Percentiles rank a stretch among this genome's conserved stretches.
phyloP scores from a whole-genome alignment of 2,888 invertebrate genomes.

The Leptopilina syphax region DNA sequence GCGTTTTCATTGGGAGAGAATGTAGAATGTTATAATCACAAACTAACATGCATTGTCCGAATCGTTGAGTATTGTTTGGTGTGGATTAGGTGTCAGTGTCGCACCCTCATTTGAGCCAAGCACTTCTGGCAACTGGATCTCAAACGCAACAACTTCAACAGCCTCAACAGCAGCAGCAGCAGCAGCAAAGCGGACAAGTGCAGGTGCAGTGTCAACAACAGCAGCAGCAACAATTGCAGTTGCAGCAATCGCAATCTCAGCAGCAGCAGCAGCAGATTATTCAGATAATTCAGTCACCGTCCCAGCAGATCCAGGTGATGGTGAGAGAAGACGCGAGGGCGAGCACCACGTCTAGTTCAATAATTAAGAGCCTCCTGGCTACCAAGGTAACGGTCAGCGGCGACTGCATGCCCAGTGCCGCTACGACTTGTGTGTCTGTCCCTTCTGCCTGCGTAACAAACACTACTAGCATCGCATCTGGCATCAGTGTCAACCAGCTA shows the following conservation, averaged over 20 bases:
- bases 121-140: slow-evolving; percentile 78
- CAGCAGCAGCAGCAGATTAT: slow-evolving; percentile 61
- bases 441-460: slow-evolving; percentile 76
- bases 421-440: slow-evolving; percentile 75
- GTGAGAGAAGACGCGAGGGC: slow-evolving; percentile 72
- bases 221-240: slow-evolving; percentile 54
- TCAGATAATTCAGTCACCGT: slow-evolving; percentile 58
- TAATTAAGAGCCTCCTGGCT: slow-evolving; percentile 95
- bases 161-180: slow-evolving; percentile 31
- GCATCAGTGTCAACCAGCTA: slow-evolving; percentile 77
- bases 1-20: neutral
- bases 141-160: slow-evolving; percentile 60
- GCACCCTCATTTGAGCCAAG: slow-evolving; percentile 82
- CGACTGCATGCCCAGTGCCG: slow-evolving; percentile 79
- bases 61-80: slow-evolving; percentile 65
- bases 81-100: slow-evolving; percentile 78
- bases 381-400: slow-evolving; percentile 88
- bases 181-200: slow-evolving; percentile 56
- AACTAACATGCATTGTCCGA: slow-evolving; percentile 51
- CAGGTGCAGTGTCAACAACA: slow-evolving; percentile 46
- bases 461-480: slow-evolving; percentile 76
- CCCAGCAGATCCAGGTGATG: slow-evolving; percentile 69
- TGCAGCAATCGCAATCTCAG: slow-evolving; percentile 52
- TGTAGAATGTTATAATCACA: slow-evolving; percentile 16
- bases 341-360: slow-evolving; percentile 83